Percentiles rank a stretch among this genome's conserved stretches.
phyloP scores from a whole-genome alignment of 2,113 vertebrate species.

The Theristicus caerulescens region DNA sequence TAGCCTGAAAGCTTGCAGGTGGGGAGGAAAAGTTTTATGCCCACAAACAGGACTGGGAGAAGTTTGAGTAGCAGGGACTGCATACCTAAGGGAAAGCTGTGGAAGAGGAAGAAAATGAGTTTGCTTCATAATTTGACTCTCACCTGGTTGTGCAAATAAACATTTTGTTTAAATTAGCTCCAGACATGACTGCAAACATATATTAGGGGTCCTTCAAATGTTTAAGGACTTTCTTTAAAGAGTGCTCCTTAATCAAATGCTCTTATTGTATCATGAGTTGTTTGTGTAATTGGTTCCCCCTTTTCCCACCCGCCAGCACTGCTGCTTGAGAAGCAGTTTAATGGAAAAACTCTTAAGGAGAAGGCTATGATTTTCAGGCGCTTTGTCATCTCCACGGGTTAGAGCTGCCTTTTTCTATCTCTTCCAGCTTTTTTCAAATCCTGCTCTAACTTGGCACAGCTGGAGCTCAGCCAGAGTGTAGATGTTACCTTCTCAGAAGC shows the following conservation, averaged over 20 bases:
- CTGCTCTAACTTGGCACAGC: not conserved
- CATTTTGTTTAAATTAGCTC: not conserved
- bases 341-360: not conserved
- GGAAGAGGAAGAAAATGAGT: not conserved
- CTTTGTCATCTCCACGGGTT: not conserved
- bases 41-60: not conserved
- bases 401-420: not conserved
- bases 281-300: not conserved
- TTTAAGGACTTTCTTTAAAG: not conserved
- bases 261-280: not conserved
- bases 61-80: not conserved
- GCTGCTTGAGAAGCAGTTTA: not conserved
- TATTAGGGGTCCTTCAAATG: not conserved
- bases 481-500: not conserved
- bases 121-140: not conserved
- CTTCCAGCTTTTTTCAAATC: not conserved
- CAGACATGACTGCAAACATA: not conserved
- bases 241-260: not conserved
- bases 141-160: not conserved
- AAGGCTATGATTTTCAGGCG: not conserved
- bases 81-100: accelerated
- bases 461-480: not conserved
- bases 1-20: not conserved
- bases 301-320: not conserved
- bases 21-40: not conserved